Conservation (phyloP, 2,797 vertebrate species). For the Fundulus diaphanus region DNA sequence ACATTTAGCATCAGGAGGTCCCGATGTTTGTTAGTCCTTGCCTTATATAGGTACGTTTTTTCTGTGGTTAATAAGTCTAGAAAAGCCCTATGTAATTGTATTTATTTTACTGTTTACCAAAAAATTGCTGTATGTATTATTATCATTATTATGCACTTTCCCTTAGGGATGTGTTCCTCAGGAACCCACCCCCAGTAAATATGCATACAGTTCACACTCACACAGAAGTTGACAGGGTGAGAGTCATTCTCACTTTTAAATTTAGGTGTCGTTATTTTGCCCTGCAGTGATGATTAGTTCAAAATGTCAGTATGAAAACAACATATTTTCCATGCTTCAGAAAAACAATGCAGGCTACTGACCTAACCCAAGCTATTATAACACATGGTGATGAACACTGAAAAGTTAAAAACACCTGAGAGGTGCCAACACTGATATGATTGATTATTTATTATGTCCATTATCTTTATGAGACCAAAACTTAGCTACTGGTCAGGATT, state of each 20-base stretch:
- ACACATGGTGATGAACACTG: not conserved
- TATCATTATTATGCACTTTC: too few species aligned
- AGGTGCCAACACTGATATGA: not conserved
- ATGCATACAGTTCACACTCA: not conserved
- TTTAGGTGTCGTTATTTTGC: not conserved
- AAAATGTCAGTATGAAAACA: not conserved
- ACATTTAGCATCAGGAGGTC: not conserved
- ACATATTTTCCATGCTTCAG: not conserved
- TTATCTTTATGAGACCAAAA: not conserved
- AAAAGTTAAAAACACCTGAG: not conserved
- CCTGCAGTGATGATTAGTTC: not conserved
- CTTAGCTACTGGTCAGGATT: not conserved
- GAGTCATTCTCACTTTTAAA: not conserved
- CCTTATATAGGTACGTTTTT: not conserved
- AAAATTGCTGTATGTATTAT: not conserved
- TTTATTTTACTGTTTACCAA: not conserved
- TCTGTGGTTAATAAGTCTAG: not conserved
- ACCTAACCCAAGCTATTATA: not conserved
- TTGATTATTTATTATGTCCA: not conserved
- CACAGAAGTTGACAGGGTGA: not conserved
- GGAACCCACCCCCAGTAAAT: not conserved
- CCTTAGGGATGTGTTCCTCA: not conserved
- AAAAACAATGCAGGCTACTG: not conserved
- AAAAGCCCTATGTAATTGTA: not conserved
- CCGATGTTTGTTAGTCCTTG: not conserved